Conservation (phyloP, 2,113 vertebrate genomes). For the Chitala chitala region DNA sequence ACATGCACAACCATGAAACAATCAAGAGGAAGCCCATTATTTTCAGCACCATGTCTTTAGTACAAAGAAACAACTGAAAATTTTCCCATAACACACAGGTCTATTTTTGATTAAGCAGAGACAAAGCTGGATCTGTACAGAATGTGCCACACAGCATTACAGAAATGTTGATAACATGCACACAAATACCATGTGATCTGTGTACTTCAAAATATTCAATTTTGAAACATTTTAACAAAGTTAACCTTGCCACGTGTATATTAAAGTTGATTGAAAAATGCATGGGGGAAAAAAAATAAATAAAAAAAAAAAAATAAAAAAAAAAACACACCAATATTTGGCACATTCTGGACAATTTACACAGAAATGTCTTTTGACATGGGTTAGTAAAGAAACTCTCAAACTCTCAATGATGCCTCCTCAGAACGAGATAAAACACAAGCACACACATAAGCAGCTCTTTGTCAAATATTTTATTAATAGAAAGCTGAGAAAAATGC, state of each 20-base stretch:
- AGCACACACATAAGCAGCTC: constrained; percentile 32
- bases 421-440: not conserved
- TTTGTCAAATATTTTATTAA: constrained; percentile 63
- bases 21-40: not conserved
- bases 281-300: not conserved
- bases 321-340: no score
- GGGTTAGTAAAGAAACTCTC: no score
- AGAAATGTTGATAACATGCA: not conserved
- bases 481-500: constrained; percentile 56
- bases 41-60: not conserved
- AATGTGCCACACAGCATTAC: constrained; percentile 12
- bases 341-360: no score
- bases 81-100: constrained; percentile 26
- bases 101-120: constrained; percentile 28
- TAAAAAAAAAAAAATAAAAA: not conserved
- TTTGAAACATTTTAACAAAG: not conserved
- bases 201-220: not conserved
- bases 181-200: not conserved
- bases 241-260: not conserved
- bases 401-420: no score
- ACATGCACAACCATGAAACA: not conserved
- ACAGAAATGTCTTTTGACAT: no score
- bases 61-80: not conserved
- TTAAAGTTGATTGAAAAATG: not conserved
- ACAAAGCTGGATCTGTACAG: constrained; percentile 18